Percentiles rank a stretch among this genome's conserved stretches.
phyloP scores from a whole-genome alignment of 2,888 invertebrate genomes.

The Lagria hirta region DNA sequence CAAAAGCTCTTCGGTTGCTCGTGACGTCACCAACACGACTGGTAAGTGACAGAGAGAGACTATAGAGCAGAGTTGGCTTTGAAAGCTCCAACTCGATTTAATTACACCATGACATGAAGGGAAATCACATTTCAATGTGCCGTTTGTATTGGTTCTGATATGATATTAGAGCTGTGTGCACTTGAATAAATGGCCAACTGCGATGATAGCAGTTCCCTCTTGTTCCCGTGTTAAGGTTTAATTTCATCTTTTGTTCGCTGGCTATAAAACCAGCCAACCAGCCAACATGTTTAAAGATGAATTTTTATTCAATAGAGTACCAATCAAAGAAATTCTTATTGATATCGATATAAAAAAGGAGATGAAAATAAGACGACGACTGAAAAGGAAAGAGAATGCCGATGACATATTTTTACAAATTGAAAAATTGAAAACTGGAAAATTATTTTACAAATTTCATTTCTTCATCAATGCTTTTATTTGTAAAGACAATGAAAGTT shows the following conservation, averaged over 20 bases:
- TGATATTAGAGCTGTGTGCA: conserved; percentile 21
- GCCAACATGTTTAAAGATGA: too few relatives aligned
- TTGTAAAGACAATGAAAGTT: too few relatives aligned
- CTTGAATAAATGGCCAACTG: conserved; percentile 25
- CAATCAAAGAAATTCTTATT: too few relatives aligned
- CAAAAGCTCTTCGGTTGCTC: conserved; percentile 38
- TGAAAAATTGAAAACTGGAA: too few relatives aligned
- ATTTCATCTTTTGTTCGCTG: conserved; percentile 20
- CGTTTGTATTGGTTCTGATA: conserved; percentile 26
- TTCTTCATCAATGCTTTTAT: too few relatives aligned
- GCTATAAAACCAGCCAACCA: too few relatives aligned
- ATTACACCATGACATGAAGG: conserved; percentile 34
- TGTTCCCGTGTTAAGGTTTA: conserved; percentile 19
- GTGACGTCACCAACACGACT: conserved; percentile 37
- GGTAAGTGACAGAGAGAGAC: conserved; percentile 38
- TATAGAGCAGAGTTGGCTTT: conserved; percentile 35
- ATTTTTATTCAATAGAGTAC: too few relatives aligned
- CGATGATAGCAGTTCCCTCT: conserved; percentile 1
- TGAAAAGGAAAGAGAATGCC: too few relatives aligned
- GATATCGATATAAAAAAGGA: too few relatives aligned
- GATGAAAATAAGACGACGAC: too few relatives aligned
- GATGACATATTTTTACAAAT: too few relatives aligned
- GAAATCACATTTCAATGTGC: conserved; percentile 33
- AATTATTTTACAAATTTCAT: too few relatives aligned
- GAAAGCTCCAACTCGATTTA: conserved; percentile 36